Percentiles rank a stretch among this genome's conserved stretches.
Evolutionary conservation across 2,888 invertebrate genomes (phyloP).

Genomic region (Gastracanthus pulcherrimus): DNA sequence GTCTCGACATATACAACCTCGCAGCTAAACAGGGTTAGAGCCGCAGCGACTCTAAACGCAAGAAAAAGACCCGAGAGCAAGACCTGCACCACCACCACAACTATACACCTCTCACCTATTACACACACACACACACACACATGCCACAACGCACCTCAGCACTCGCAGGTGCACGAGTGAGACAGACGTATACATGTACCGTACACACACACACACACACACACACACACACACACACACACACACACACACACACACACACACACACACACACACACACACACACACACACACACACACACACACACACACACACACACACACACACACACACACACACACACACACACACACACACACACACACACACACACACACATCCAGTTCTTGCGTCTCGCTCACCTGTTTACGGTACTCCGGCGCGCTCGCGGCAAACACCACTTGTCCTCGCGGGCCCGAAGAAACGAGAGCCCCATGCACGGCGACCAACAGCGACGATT

Average conservation of each 20-base stretch:
- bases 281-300: too few species aligned
- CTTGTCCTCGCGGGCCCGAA: not conserved
- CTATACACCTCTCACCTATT: too few species aligned
- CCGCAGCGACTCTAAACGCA: too few species aligned
- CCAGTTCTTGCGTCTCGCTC: conserved; percentile 21
- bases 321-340: not conserved
- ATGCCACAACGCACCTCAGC: too few species aligned
- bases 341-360: not conserved
- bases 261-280: not conserved
- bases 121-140: too few species aligned
- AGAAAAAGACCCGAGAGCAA: too few species aligned
- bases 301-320: too few species aligned
- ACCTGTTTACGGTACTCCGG: conserved; percentile 40
- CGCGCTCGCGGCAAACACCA: not conserved
- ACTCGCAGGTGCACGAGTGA: conserved; percentile 4
- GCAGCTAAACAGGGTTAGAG: not conserved
- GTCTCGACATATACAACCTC: not conserved
- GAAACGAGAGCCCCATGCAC: not conserved
- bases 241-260: not conserved
- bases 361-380: not conserved
- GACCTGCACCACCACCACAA: too few species aligned
- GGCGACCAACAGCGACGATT: conserved; percentile 6
- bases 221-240: not conserved
- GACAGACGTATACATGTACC: not conserved
- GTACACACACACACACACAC: not conserved